Evolutionary conservation across 2,113 vertebrate genomes (phyloP).

Genomic region (Boulengeromyrus knoepffleri): DNA sequence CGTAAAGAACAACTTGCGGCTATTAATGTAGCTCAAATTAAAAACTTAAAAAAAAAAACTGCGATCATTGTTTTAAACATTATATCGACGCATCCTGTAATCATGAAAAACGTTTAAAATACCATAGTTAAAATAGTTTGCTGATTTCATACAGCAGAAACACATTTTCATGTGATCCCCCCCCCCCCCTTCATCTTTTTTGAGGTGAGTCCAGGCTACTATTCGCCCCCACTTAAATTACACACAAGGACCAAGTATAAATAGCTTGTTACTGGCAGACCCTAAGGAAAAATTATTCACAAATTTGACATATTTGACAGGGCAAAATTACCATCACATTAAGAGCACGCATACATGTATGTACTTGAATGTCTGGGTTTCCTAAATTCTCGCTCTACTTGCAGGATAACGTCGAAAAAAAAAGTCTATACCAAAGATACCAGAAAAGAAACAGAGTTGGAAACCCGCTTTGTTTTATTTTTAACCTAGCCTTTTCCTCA

Average conservation of each 20-base stretch:
- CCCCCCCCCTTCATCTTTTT: not conserved
- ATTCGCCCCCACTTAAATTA: constrained; percentile 16
- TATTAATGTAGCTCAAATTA: not conserved
- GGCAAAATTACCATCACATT: constrained; percentile 30
- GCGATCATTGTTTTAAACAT: not conserved
- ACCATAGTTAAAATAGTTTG: constrained; percentile 8
- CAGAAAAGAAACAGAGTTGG: not conserved
- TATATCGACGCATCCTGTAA: constrained; percentile 1
- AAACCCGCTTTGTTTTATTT: not conserved
- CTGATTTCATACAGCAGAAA: not conserved
- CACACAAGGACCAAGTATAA: constrained; percentile 11
- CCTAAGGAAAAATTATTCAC: constrained; percentile 24
- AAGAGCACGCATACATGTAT: constrained; percentile 23
- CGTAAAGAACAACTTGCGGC: not conserved
- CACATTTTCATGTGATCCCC: not conserved
- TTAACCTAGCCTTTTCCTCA: not conserved
- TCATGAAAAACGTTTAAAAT: not conserved
- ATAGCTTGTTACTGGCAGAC: constrained; percentile 20
- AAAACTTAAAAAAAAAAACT: not conserved
- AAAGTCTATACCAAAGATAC: not conserved
- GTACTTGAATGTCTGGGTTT: constrained; percentile 23
- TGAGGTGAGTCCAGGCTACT: constrained; percentile 12
- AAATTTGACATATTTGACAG: constrained; percentile 25
- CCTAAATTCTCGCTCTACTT: constrained; percentile 9
- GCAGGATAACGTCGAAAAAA: not conserved